A percentile compares a stretch with the other conserved stretches of the same genome.
These are phyloP conservation scores for Malthinus flaveolus DNA, from an alignment of 2,888 invertebrate species.

Conservation along the genomic window DNA sequence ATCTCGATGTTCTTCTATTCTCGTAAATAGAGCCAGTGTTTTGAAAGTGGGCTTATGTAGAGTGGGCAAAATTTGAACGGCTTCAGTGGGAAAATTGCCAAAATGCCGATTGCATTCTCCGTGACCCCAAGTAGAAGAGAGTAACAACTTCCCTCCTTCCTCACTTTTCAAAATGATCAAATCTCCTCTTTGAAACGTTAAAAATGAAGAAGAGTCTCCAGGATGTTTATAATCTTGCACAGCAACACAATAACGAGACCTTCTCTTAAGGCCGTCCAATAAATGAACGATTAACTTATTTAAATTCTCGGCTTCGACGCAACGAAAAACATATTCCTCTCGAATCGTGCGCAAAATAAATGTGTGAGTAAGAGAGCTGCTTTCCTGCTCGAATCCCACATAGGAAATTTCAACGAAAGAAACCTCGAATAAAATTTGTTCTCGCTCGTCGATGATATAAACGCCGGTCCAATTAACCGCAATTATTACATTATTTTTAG, in stretches of 20 bases:
- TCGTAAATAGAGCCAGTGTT: constrained; percentile 68
- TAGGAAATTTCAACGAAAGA: constrained; percentile 85
- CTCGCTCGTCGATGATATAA: constrained; percentile 89
- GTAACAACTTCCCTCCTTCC: constrained; percentile 72
- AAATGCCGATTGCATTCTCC: constrained; percentile 70
- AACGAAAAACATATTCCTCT: constrained; percentile 90
- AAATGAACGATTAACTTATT: constrained; percentile 76
- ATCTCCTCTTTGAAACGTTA: constrained; percentile 71
- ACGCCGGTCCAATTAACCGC: constrained; percentile 95
- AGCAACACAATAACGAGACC: constrained; percentile 84
- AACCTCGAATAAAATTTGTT: constrained; percentile 85
- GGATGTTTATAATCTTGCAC: constrained; percentile 62
- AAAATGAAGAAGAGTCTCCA: constrained; percentile 61
- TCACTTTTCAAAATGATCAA: constrained; percentile 78
- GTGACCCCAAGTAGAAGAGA: constrained; percentile 72
- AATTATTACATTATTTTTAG: constrained; percentile 78
- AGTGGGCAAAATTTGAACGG: constrained; percentile 84
- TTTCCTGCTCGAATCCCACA: constrained; percentile 64
- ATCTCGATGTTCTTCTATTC: constrained; percentile 57
- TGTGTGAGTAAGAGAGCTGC: constrained; percentile 61
- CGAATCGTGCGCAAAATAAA: constrained; percentile 81
- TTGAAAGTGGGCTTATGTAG: constrained; percentile 72
- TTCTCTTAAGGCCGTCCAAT: constrained; percentile 82
- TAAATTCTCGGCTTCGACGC: constrained; percentile 85
- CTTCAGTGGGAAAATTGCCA: constrained; percentile 86